Conservation (phyloP, 2,113 vertebrate species). For the Elgaria multicarinata region DNA sequence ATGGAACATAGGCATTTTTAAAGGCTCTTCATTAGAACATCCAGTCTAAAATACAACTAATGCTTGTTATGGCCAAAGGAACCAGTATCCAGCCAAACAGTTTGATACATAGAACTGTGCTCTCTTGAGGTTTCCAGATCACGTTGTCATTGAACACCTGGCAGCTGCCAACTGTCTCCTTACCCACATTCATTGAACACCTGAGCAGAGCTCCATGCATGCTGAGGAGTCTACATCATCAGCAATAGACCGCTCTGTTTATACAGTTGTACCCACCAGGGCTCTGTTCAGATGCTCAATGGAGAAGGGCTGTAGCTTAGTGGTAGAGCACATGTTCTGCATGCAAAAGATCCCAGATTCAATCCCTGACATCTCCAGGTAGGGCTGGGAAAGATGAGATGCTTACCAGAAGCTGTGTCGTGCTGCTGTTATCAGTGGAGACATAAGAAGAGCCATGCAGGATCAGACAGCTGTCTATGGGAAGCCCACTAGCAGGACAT, state of each 20-base stretch:
- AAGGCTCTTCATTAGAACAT: not conserved
- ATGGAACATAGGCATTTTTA: not conserved
- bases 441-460: too few species aligned
- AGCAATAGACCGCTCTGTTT: not conserved
- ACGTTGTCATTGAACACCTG: not conserved
- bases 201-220: not conserved
- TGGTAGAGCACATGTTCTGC: not conserved
- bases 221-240: not conserved
- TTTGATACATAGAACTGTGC: not conserved
- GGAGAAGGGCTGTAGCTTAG: not conserved
- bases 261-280: not conserved
- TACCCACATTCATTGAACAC: not conserved
- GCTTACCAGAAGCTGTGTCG: not conserved
- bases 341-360: not conserved
- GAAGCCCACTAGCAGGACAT: too few species aligned
- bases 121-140: not conserved
- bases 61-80: not conserved
- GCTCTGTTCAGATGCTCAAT: not conserved
- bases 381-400: not conserved
- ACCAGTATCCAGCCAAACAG: not conserved
- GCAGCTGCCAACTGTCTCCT: not conserved
- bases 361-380: not conserved
- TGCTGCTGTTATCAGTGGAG: not conserved
- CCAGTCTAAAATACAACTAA: not conserved
- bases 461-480: too few species aligned